These are phyloP conservation scores for Drosophila meridiana DNA, from an alignment of 2,888 invertebrate genomes.

Conservation along the genomic window DNA sequence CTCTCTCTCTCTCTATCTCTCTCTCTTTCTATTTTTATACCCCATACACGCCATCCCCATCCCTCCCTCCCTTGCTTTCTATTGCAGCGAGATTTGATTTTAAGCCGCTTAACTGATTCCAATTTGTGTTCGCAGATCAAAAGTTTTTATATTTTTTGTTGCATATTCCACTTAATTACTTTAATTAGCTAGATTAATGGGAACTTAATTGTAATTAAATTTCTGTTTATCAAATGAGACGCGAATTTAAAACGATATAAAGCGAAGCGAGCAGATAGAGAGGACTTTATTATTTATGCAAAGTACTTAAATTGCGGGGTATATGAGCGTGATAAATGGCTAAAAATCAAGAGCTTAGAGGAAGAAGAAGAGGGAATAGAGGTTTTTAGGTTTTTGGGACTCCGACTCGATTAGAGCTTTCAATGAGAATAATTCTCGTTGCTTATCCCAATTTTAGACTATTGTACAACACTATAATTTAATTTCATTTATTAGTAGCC, in stretches of 20 bases:
- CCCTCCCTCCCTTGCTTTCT: constrained; percentile 9
- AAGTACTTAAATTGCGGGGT: not conserved
- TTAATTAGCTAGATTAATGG: constrained; percentile 31
- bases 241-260: not conserved
- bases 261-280: not conserved
- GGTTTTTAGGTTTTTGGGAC: too few relatives aligned
- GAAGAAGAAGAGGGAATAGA: not conserved
- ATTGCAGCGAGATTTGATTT: constrained; percentile 40
- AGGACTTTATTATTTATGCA: constrained; percentile 7
- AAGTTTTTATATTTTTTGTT: constrained; percentile 29
- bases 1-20: not conserved
- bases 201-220: constrained; percentile 29
- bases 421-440: too few relatives aligned
- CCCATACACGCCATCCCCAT: not conserved
- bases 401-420: too few relatives aligned
- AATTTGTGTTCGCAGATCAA: constrained; percentile 51
- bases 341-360: not conserved
- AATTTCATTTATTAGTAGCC: not conserved
- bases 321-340: not conserved
- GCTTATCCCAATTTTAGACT: not conserved
- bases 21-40: not conserved
- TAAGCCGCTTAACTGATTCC: constrained; percentile 57
- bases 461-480: not conserved
- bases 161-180: constrained; percentile 38
- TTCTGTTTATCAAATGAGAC: constrained; percentile 1